Base-by-base conservation (phyloP, 2,888 invertebrate species). In the Galerucella calmariensis region DNA sequence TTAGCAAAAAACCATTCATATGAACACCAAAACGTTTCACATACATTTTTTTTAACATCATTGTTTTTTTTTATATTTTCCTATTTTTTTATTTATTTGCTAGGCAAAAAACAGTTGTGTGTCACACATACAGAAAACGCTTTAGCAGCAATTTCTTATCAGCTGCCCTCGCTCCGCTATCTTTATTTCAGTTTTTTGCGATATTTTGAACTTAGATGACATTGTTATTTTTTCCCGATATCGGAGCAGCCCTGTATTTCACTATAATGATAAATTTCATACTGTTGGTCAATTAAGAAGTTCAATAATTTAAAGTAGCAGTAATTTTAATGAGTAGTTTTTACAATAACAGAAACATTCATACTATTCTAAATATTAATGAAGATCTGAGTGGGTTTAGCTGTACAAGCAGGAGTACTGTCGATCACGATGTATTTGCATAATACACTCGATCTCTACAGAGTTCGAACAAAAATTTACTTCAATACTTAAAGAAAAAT, bases 331-430 rank as follows among this genome's bases (percentile, higher is more conserved):
- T n/a, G 20, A 1, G 9, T 20, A 58, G 14, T 27, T 35, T 61
- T 61, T 27, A 61, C 61, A 61, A 61, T 61, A 35, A 27, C 14
- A 35, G 61, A 61, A 61, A 61, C 35, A 61, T 61, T 61, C 61
- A 61, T 61, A 27, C 20, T 24, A 12, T 27, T 16, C 35, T 61
- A 12, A 61, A 61, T 61, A 61, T 27, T 61, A 35, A 61, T 27
- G n/a, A 14, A n/a, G 5, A 61, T 61, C n/a, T 61, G 61, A 61
- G 61, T 61, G 61, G 61, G 12, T 61, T 61, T 61, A 9, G 35
- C 27, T 61, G 61, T 61, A 61, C 1, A 35, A 27, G 6, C 61
- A 27, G 12, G 1, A 11, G 14, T 61, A 9, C 6, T 61, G 35
- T 61, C 35, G 8, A 16, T 56, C 56, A 56, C 16, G 9, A 16